Evolutionary conservation across 2,797 vertebrate species (phyloP).

Genomic region (Scolopax bukidnonensis): DNA sequence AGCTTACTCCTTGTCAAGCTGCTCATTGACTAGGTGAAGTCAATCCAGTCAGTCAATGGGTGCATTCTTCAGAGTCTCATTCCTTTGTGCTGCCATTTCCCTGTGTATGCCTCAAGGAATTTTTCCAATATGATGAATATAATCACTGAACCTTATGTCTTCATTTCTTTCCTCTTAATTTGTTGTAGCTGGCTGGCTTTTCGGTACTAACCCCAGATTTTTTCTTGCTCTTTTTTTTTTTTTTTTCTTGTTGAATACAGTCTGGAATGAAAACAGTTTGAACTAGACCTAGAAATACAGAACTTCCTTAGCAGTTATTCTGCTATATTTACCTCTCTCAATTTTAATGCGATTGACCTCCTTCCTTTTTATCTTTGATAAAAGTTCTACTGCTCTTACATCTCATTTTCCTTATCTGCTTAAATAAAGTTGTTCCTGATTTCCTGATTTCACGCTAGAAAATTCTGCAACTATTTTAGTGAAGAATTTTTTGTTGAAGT

Average conservation of each 20-base stretch:
- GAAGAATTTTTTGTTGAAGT: background rate
- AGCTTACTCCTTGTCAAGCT: background rate
- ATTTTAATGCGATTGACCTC: background rate
- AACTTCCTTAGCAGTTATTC: background rate
- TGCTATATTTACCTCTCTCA: background rate
- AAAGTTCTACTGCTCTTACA: background rate
- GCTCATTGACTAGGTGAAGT: background rate
- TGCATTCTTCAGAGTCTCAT: background rate
- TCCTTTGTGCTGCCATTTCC: background rate
- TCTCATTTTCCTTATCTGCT: background rate
- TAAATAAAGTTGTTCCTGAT: background rate
- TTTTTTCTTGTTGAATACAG: background rate
- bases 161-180: background rate
- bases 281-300: background rate
- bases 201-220: background rate
- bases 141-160: background rate
- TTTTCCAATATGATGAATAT: background rate
- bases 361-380: background rate
- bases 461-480: background rate
- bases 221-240: background rate
- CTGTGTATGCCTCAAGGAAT: background rate
- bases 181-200: background rate
- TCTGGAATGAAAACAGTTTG: background rate
- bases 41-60: background rate
- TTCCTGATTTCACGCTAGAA: background rate